Conservation (phyloP, 2,888 invertebrate species). For the Periphyllus acericola region DNA sequence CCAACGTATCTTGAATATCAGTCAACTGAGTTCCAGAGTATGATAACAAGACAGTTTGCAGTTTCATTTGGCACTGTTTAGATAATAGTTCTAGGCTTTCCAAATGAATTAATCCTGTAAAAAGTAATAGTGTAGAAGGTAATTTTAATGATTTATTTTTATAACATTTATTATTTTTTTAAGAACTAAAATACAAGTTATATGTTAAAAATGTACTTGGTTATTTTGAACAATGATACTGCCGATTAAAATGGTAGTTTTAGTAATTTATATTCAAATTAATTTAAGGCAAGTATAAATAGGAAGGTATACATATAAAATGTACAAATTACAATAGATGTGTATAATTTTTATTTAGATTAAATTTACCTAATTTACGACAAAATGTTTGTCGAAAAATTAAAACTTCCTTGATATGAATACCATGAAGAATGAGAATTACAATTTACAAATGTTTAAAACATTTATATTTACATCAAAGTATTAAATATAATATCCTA, state of each 20-base stretch:
- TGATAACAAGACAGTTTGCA: constrained; percentile 74
- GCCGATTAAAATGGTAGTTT: neutral
- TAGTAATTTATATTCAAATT: too few relatives aligned
- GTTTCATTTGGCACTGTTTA: constrained; percentile 79
- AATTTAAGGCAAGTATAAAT: too few relatives aligned
- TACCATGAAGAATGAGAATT: too few relatives aligned
- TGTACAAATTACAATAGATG: too few relatives aligned
- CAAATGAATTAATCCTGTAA: constrained; percentile 80
- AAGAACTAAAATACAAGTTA: neutral
- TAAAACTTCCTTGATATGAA: too few relatives aligned
- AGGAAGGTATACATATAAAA: too few relatives aligned
- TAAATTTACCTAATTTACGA: too few relatives aligned
- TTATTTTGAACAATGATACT: too few relatives aligned
- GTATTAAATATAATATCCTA: neutral
- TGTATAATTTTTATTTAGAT: too few relatives aligned
- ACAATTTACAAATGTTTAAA: neutral
- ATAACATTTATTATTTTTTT: neutral
- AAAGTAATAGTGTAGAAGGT: neutral
- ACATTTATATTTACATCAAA: neutral
- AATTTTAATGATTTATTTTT: neutral
- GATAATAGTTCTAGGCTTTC: constrained; percentile 93
- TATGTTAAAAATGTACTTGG: neutral
- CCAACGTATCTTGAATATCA: constrained; percentile 80
- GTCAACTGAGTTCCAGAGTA: constrained; percentile 72
- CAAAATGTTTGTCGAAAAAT: too few relatives aligned